Evolutionary conservation across 2,113 vertebrate genomes (phyloP).

Genomic region (Polypterus senegalus): DNA sequence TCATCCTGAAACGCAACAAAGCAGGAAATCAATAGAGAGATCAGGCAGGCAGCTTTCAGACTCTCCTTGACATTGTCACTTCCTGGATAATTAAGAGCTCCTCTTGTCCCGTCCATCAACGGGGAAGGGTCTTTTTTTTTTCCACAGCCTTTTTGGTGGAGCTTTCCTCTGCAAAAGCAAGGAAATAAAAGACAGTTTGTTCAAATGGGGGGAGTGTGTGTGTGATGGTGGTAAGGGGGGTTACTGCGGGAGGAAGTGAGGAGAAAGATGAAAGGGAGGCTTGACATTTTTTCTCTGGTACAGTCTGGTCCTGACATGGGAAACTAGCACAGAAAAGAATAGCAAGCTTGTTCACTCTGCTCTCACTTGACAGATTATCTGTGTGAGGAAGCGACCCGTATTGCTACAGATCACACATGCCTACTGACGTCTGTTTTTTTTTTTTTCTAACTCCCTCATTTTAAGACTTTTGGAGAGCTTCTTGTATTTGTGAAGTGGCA

Average conservation of each 20-base stretch:
- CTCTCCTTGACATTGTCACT: constrained; percentile 41
- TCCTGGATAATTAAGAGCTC: constrained; percentile 52
- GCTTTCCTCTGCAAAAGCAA: constrained; percentile 30
- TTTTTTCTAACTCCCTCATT: constrained; percentile 13
- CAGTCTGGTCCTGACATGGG: constrained; percentile 54
- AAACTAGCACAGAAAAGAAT: constrained; percentile 55
- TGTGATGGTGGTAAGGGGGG: constrained; percentile 9
- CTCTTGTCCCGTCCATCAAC: constrained; percentile 30
- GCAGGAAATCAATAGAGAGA: constrained; percentile 31
- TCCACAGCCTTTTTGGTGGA: constrained; percentile 31
- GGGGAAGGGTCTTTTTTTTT: constrained; percentile 26
- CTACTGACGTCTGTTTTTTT: constrained; percentile 13
- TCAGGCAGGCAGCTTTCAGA: constrained; percentile 24
- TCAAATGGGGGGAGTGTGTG: constrained; percentile 28
- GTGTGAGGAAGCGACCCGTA: constrained; percentile 31
- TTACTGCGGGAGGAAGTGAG: constrained; percentile 30
- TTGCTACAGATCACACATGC: constrained; percentile 30
- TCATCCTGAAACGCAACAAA: constrained; percentile 27
- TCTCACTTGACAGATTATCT: constrained; percentile 48
- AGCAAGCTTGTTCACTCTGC: constrained; percentile 47
- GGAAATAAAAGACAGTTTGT: constrained; percentile 57
- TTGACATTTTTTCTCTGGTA: constrained; percentile 37
- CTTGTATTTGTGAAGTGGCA: too few relatives aligned
- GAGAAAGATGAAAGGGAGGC: constrained; percentile 51
- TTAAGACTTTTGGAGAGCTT: constrained; percentile 27